Evolutionary conservation across 2,797 vertebrate genomes (phyloP), one percentile per base, ranked within the genome.

Genomic region (Schizothorax lantsangensis): DNA sequence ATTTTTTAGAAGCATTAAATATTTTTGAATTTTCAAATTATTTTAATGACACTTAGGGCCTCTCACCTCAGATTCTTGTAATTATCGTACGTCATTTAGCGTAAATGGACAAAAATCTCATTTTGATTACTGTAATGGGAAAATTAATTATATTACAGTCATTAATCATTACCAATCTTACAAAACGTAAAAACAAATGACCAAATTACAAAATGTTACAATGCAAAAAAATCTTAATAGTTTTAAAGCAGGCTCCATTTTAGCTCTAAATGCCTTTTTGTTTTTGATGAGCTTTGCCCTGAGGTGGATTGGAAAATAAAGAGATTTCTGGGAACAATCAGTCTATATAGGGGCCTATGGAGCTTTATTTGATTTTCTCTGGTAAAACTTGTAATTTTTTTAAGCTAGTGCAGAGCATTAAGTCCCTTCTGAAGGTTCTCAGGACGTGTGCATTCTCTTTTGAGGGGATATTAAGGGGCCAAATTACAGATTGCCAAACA

Each of bases 401-500:
- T 59, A 59, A 36, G 2, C 26, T 15, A 19, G 72, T 54, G 49
- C 5, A 23, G 49, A 23, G 12, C 54, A 17, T 62, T 10, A 43
- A 62, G 54, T 62, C 54, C 14, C 23, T 10, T 79, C 36, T 6
- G 14, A 26, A 62, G 7, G 54, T 19, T n/a, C 77, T 43, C 77
- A 43, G 54, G 54, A 79, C 36, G 14, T 59, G 19, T 40, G 52
- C 33, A 4, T n/a, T 52, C 11, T 69, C 30, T 2, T 45, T 11
- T 64, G 2, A 74, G 11, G 1, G 40, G 40, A 43, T n/a, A 4
- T 38, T 49, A 1, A 75, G 19, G 26, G 33, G 45, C 57, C 54
- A 84, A 84, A 84, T 64, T 21, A 75, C 36, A 71, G 47, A 40
- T 38, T 66, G 82, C 72, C 71, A 84, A 84, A 75, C 9, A 45